Conservation (phyloP, 2,113 vertebrate species). For the Malaclemys terrapin region DNA sequence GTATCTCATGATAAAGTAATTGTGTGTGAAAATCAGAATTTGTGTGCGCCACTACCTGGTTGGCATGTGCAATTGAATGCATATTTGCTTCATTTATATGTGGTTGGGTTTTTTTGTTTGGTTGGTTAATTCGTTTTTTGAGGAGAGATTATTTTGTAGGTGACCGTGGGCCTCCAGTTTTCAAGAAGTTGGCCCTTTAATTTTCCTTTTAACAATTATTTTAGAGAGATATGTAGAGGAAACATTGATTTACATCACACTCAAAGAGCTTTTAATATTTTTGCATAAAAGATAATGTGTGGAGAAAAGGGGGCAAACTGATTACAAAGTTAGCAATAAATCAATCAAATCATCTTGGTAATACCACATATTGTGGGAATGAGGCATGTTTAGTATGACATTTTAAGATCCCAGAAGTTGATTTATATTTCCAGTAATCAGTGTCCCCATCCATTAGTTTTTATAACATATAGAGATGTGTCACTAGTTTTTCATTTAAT, state of each 20-base stretch:
- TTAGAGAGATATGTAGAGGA: slow-evolving; percentile 2
- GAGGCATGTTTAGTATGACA: slow-evolving; percentile 58
- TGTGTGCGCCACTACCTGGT: neutral
- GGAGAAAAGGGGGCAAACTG: slow-evolving; percentile 36
- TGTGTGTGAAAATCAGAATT: neutral
- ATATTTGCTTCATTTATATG: neutral
- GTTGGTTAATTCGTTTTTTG: neutral
- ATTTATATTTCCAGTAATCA: slow-evolving; percentile 73
- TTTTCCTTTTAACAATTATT: slow-evolving; percentile 12
- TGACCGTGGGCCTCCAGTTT: accelerated
- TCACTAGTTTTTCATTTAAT: slow-evolving; percentile 1
- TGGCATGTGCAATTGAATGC: neutral
- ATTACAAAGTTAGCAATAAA: slow-evolving; percentile 62
- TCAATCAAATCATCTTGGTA: slow-evolving; percentile 51
- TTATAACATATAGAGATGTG: slow-evolving; percentile 28
- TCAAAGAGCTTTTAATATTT: slow-evolving; percentile 70
- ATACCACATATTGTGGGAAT: slow-evolving; percentile 38
- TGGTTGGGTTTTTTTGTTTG: neutral
- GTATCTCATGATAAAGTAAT: neutral
- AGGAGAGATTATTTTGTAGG: neutral
- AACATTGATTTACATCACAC: slow-evolving; percentile 35
- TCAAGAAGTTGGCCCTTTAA: neutral
- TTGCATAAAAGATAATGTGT: slow-evolving; percentile 70
- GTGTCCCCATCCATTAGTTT: slow-evolving; percentile 62
- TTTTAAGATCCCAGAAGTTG: slow-evolving; percentile 65